Evolutionary conservation across 2,888 invertebrate species (phyloP).

Genomic region (Nysson spinosus): DNA sequence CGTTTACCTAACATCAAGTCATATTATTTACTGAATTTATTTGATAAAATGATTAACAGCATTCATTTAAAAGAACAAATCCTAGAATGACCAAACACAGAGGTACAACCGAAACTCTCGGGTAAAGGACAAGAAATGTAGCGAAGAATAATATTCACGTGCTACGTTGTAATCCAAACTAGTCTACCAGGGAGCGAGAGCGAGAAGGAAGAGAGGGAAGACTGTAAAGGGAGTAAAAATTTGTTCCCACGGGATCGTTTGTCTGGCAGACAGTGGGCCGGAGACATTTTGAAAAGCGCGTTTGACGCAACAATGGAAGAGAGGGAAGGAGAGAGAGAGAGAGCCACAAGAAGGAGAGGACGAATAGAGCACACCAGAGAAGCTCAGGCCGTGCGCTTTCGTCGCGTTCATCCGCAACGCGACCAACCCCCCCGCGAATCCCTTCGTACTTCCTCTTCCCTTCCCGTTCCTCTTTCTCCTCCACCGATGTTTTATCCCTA

Average conservation of each 20-base stretch:
- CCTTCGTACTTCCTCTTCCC: background rate
- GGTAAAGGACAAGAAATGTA: no score
- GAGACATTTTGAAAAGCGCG: slow-evolving; percentile 46
- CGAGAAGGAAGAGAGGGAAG: background rate
- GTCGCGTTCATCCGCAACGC: slow-evolving; percentile 19
- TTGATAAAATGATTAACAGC: no score
- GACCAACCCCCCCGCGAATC: slow-evolving; percentile 16
- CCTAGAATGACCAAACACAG: no score
- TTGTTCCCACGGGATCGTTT: slow-evolving; percentile 44
- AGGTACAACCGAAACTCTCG: no score
- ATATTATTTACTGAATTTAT: no score
- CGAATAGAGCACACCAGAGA: slow-evolving; percentile 2
- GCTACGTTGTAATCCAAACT: background rate
- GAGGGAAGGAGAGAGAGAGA: background rate
- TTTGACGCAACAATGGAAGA: slow-evolving; percentile 35
- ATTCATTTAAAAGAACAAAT: no score
- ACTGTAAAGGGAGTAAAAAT: slow-evolving; percentile 5
- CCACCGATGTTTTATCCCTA: no score
- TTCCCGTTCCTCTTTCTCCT: background rate
- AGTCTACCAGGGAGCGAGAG: background rate
- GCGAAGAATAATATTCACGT: no score
- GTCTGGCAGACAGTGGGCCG: slow-evolving; percentile 33
- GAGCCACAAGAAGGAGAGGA: background rate
- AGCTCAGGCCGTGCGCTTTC: slow-evolving; percentile 26
- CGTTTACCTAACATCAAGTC: no score